Conservation (phyloP, 2,888 invertebrate genomes). For the Hydrotaea diabolus region DNA sequence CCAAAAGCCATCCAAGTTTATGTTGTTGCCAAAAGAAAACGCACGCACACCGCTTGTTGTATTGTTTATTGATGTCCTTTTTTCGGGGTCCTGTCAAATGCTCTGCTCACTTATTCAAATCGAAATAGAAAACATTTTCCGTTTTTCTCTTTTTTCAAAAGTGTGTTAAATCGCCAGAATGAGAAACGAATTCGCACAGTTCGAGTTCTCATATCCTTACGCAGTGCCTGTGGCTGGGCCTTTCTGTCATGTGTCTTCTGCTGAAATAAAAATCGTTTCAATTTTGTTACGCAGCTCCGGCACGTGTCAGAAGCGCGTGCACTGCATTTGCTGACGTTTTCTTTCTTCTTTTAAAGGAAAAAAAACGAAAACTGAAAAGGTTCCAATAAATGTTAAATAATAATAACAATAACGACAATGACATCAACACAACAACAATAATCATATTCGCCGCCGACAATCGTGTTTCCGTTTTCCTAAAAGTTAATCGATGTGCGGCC, state of each 20-base stretch:
- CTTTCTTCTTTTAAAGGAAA: neutral
- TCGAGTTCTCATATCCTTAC: neutral
- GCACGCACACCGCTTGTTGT: neutral
- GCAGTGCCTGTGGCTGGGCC: neutral
- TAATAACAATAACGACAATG: slow-evolving; percentile 11
- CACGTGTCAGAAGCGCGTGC: slow-evolving; percentile 18
- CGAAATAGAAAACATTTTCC: neutral
- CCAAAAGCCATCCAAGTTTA: slow-evolving; percentile 15
- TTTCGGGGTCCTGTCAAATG: neutral
- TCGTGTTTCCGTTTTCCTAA: slow-evolving; percentile 22
- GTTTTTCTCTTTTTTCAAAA: neutral
- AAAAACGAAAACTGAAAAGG: neutral
- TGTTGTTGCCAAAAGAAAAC: neutral
- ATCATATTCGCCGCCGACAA: slow-evolving; percentile 30
- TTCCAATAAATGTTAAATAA: slow-evolving; percentile 29
- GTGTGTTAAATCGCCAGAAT: slow-evolving; percentile 28
- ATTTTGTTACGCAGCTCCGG: slow-evolving; percentile 36
- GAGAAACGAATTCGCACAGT: slow-evolving; percentile 13
- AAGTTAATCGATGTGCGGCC: slow-evolving; percentile 36
- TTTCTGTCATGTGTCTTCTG: neutral
- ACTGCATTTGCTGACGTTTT: slow-evolving; percentile 28
- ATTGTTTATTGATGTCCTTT: slow-evolving; percentile 5
- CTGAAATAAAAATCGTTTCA: neutral
- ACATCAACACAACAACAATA: slow-evolving; percentile 1
- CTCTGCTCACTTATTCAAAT: neutral